Base-by-base conservation (phyloP, 2,888 invertebrate species). In the Noctua comes region DNA sequence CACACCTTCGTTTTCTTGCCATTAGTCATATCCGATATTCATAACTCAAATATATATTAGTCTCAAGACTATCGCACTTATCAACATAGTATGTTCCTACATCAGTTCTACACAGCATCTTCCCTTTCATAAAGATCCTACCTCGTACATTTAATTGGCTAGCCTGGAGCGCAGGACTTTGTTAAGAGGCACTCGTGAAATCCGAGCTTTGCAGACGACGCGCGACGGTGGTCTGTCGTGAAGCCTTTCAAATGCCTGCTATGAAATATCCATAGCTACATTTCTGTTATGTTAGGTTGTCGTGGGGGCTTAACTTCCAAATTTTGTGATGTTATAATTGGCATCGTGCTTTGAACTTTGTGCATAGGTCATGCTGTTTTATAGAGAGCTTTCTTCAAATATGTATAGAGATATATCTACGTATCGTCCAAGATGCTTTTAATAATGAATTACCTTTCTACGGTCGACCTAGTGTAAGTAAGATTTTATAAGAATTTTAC, bases 61-160 rank as follows among this genome's bases (percentile, higher is more conserved):
- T n/a, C n/a, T n/a, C n/a, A n/a, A n/a, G n/a, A n/a, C n/a, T 36
- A 40, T 40, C 40, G 8, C 43, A 10, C 10, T 43, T 1, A 43
- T 43, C 43, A 43, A 43, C 4, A 2, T 40, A 7, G 7, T 40
- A 0, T 2, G 40, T 40, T 7, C 40, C 40, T 40, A 40, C 7
- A 40, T 40, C 40, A 40, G 43, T 43, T 43, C 43, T 43, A 43
- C 1, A 43, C 43, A 43, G 10, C 10, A 43, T 43, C 10, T 1
- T 43, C 10, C 10, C 10, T 43, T 43, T 43, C 43, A 43, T 1
- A 43, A 43, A 43, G 6, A 70, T 65, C n/a, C 21, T 66, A 2
- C 21, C 31, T n/a, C n/a, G 18, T 65, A 57, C 36, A 65, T 78
- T 71, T 78, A 83, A 86, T 84, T 84, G 79, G 86, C 66, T 64